These are phyloP conservation scores for Lineus longissimus DNA, from an alignment of 1,140 invertebrate genomes.

Conservation along the genomic window DNA sequence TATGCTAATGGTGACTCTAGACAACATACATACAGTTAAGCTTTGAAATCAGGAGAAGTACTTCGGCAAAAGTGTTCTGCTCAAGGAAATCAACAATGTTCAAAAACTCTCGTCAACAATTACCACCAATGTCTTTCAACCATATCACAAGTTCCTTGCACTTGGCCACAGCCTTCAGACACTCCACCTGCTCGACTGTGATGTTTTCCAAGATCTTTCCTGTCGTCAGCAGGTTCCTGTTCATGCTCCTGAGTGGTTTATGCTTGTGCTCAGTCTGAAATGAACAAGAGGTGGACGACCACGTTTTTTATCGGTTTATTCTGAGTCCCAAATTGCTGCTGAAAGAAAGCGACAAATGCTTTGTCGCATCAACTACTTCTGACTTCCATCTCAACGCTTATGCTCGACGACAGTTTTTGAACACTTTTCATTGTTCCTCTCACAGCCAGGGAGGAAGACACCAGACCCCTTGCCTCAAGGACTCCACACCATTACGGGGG, in stretches of 20 bases:
- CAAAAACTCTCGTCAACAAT: neutral
- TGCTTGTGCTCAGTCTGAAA: conserved; percentile 17
- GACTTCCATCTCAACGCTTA: no score
- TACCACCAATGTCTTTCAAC: conserved; percentile 32
- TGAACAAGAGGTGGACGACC: neutral
- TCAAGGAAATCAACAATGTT: neutral
- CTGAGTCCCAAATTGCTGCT: neutral
- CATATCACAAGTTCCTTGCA: conserved; percentile 32
- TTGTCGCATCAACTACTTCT: no score
- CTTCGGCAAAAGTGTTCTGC: conserved; percentile 17
- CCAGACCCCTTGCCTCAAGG: no score
- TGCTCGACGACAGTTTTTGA: no score
- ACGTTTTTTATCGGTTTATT: neutral
- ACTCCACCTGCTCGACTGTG: conserved; percentile 19
- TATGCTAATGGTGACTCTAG: no score
- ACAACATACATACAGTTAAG: neutral
- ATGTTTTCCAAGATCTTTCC: conserved; percentile 25
- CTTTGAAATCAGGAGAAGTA: neutral
- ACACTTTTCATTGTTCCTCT: no score
- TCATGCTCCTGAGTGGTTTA: conserved; percentile 23
- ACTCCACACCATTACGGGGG: no score
- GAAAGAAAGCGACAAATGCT: no score
- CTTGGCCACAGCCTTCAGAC: conserved; percentile 28
- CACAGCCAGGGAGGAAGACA: no score
- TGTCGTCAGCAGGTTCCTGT: conserved; percentile 23